A percentile compares a stretch with the other conserved stretches of the same genome.
phyloP scores from a whole-genome alignment of 2,797 vertebrate species.

The Xiphorhynchus erythropygius region DNA sequence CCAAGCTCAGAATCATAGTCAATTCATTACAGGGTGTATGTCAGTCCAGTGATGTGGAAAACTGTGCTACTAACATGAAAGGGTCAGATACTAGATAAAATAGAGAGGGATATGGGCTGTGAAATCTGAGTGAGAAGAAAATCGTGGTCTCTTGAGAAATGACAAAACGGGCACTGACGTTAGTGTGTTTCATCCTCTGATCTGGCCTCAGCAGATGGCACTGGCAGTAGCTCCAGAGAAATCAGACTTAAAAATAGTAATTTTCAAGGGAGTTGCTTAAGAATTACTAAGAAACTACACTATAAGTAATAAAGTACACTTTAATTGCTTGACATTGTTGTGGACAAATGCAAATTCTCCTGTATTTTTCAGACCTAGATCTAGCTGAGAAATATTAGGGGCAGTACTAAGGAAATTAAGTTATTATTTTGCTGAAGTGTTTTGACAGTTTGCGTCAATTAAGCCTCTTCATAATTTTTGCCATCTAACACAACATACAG shows the following conservation, averaged over 20 bases:
- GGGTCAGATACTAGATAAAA: not conserved
- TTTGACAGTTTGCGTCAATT: not conserved
- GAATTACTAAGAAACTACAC: not conserved
- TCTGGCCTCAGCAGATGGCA: not conserved
- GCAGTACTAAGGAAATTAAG: not conserved
- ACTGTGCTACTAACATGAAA: not conserved
- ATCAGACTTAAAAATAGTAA: not conserved
- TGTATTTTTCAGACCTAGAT: not conserved
- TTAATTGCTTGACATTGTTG: not conserved
- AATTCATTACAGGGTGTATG: slow-evolving; percentile 27
- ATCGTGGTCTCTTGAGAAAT: not conserved
- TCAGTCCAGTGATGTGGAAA: slow-evolving; percentile 40
- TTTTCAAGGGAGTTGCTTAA: not conserved
- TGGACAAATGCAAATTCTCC: not conserved
- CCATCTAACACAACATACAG: not conserved
- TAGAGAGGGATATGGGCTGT: not conserved
- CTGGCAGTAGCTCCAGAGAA: not conserved
- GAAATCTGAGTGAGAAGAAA: slow-evolving; percentile 14
- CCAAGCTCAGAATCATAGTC: slow-evolving; percentile 9
- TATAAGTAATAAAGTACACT: not conserved
- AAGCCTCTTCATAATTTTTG: not conserved
- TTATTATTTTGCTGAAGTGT: not conserved
- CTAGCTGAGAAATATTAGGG: not conserved
- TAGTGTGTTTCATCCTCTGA: not conserved
- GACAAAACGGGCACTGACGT: not conserved